Evolutionary conservation across 2,888 invertebrate genomes (phyloP).

Genomic region (Polymixis lichenea): DNA sequence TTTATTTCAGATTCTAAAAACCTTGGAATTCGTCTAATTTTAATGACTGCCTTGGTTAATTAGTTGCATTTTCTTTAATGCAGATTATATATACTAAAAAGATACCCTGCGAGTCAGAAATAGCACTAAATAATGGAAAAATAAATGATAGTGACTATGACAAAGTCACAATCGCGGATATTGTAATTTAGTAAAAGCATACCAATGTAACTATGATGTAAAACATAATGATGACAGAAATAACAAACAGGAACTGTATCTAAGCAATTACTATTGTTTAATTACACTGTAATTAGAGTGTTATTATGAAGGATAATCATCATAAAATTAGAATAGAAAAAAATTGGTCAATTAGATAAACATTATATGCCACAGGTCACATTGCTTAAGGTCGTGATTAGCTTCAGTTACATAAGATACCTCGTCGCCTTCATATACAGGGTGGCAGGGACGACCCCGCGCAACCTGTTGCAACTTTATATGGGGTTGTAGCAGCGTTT

Average conservation of each 20-base stretch:
- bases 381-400: conserved; percentile 12
- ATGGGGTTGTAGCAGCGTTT: no score
- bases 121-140: neutral
- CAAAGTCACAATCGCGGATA: neutral
- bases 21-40: neutral
- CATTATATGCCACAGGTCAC: conserved; percentile 4
- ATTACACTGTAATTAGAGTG: conserved; percentile 18
- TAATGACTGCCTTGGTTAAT: neutral
- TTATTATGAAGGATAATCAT: conserved; percentile 16
- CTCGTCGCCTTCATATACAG: neutral
- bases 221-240: neutral
- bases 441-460: no score
- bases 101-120: no score
- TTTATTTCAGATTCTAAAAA: neutral
- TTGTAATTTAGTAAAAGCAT: no score
- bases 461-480: no score
- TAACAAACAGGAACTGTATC: conserved; percentile 18
- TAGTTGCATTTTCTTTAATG: neutral
- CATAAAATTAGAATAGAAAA: conserved; percentile 9
- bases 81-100: neutral
- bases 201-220: neutral
- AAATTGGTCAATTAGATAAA: conserved; percentile 41
- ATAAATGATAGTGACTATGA: neutral
- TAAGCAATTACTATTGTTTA: conserved; percentile 9
- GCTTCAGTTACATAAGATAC: neutral